Base-by-base conservation (phyloP, 2,113 vertebrate species). In the Chaetops frenatus region DNA sequence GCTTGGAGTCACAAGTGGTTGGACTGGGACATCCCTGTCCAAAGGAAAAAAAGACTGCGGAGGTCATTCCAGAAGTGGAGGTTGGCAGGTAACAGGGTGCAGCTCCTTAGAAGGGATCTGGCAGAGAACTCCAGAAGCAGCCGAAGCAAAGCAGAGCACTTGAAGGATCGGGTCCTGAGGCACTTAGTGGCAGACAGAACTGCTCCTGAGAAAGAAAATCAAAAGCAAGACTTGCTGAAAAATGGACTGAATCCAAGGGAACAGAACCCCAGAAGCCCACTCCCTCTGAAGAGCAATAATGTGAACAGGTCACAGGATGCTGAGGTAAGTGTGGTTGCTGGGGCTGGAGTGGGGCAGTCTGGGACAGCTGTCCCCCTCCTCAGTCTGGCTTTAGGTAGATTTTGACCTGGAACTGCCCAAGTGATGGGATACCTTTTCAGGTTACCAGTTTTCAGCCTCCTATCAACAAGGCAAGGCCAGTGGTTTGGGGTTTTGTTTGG, bases 281-380 rank as follows among this genome's bases (percentile, higher is more conserved):
- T 67, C 36, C 69, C 54, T 88, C 38, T 81, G 36, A 23, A 67
- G 50, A 94, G 84, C 72, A 88, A 69, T 94, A 88, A 93, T 8
- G 58, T 36, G 54, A 97, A 15, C 29, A 54, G 76, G 36, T 80
- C 60, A 8, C 86, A 76, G 36, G 86, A 88, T 57, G 78, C 64
- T 2, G 76, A 67, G 98, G 98, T 98, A 67, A 96, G 97, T 38
- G 97, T 38, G 22, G 28, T 35, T 62, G 28, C 50, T 92, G 78
- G 29, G 62, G 21, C 44, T 38, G 69, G 6, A 27, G 2, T 19
- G 53, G 51, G 65, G 23, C 40, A 40, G 11, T 31, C 38, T 33
- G 47, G 81, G 36, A 6, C 24, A 40, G 29, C 54, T 77, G 38
- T 29, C 8, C 1, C 20, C 7, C 15, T 73, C 53, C 65, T 47